Base-by-base conservation (phyloP, 2,113 vertebrate genomes). In the Laterallus jamaicensis region DNA sequence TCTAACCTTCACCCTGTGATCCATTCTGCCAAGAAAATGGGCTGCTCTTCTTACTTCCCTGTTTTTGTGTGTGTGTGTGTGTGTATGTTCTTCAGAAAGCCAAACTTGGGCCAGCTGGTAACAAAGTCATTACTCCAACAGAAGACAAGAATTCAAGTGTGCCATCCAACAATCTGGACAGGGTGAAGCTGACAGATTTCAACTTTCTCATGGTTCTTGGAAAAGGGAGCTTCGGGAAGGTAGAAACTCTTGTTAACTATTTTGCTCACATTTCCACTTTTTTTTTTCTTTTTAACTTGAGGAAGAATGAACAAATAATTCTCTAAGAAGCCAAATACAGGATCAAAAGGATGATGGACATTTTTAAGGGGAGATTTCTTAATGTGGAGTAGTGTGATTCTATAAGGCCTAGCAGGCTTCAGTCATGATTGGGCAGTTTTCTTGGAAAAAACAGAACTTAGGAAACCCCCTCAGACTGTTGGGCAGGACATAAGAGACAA, bases 141-240 rank as follows among this genome's bases (percentile, higher is more conserved):
- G 99, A 99, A 96, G 99, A 99, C 91, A 98, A 98, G 89, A 98
- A 95, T 67, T 98, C 98, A 82, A 98, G 97, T 82, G 92, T 98
- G 55, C 98, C 99, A 2, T 99, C 98, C 77, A 98, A 99, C 94
- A 99, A 98, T 97, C 98, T 99, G 82, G 99, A 99, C 97, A 97
- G 98, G 62, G 98, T 99, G 91, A 98, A 98, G 56, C 98, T 99
- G 82, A 98, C 97, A 4, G 99, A 99, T 97, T 99, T 99, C 98
- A 98, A 99, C 96, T 99, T 99, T 93, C 98, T 99, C 96, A 99
- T 99, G 96, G 98, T 99, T 77, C 98, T 99, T 83, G 99, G 99
- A 44, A 99, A 99, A 87, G 99, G 99, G 50, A 99, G 99, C 93
- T 99, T 99, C 6, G 99, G 99, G 59, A 99, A 99, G 98, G 99